phyloP scores from a whole-genome alignment of 1,140 invertebrate genomes.

The Rhopalosiphum padi region DNA sequence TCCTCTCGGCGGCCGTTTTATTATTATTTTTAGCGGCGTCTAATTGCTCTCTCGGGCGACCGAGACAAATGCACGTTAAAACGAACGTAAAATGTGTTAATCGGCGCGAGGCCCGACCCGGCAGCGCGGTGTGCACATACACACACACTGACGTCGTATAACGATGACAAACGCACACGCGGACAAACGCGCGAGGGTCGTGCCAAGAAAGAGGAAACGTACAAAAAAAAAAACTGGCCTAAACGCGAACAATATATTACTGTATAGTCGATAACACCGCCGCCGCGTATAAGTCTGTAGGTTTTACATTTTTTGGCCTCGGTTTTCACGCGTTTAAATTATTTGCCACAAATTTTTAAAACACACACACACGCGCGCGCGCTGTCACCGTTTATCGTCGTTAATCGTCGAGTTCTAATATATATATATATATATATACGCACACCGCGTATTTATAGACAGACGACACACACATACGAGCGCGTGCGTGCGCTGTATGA shows the following conservation, averaged over 20 bases:
- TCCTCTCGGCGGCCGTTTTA: neutral
- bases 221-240: neutral
- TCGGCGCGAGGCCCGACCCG: neutral
- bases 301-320: slow-evolving; percentile 38
- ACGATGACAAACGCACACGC: neutral
- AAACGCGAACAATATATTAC: slow-evolving; percentile 17
- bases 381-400: slow-evolving; percentile 14
- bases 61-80: slow-evolving; percentile 36
- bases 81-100: slow-evolving; percentile 52
- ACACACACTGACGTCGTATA: neutral
- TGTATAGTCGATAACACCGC: neutral
- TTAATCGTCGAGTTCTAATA: slow-evolving; percentile 17
- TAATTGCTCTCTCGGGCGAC: slow-evolving; percentile 44
- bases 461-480: neutral
- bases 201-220: slow-evolving; percentile 24
- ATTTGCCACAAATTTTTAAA: neutral
- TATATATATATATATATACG: too few relatives aligned
- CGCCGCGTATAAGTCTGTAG: neutral
- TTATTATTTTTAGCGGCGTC: slow-evolving; percentile 54
- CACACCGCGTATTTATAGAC: neutral
- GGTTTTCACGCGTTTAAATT: neutral
- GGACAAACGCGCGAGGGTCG: neutral
- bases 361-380: neutral
- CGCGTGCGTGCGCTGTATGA: too few relatives aligned
- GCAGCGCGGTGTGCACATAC: neutral